Conservation (phyloP, 2,113 vertebrate genomes). For the Lepisosteus oculatus region DNA sequence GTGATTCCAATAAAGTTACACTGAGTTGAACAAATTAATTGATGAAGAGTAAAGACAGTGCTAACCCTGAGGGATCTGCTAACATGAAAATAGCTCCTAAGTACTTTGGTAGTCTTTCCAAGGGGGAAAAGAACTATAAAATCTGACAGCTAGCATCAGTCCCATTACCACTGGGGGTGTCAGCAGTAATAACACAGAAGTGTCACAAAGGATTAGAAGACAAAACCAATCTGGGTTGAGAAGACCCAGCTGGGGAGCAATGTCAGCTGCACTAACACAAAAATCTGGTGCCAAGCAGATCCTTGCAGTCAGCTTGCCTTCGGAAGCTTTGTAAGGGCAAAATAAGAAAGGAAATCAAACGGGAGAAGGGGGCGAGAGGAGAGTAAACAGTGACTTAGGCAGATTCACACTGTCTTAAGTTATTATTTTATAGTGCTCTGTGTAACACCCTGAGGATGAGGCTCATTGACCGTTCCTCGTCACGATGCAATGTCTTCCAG, state of each 20-base stretch:
- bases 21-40: slow-evolving; percentile 41
- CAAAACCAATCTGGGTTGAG: slow-evolving; percentile 19
- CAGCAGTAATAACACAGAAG: slow-evolving; percentile 35
- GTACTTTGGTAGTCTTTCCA: slow-evolving; percentile 28
- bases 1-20: slow-evolving; percentile 37
- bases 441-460: neutral
- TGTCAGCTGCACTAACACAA: neutral
- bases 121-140: slow-evolving; percentile 28
- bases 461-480: neutral
- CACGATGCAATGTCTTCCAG: too few species aligned
- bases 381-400: neutral
- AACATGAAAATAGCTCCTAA: slow-evolving; percentile 35
- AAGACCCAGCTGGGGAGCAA: neutral
- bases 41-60: slow-evolving; percentile 31
- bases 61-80: slow-evolving; percentile 29
- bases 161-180: slow-evolving; percentile 13
- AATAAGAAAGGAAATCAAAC: neutral
- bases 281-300: neutral
- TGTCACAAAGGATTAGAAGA: slow-evolving; percentile 28
- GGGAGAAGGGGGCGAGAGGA: neutral
- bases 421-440: neutral
- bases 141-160: slow-evolving; percentile 26
- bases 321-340: neutral
- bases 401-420: neutral
- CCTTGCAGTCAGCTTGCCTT: slow-evolving; percentile 10